phyloP scores from a whole-genome alignment of 2,113 vertebrate genomes.

The Cromileptes altivelis region DNA sequence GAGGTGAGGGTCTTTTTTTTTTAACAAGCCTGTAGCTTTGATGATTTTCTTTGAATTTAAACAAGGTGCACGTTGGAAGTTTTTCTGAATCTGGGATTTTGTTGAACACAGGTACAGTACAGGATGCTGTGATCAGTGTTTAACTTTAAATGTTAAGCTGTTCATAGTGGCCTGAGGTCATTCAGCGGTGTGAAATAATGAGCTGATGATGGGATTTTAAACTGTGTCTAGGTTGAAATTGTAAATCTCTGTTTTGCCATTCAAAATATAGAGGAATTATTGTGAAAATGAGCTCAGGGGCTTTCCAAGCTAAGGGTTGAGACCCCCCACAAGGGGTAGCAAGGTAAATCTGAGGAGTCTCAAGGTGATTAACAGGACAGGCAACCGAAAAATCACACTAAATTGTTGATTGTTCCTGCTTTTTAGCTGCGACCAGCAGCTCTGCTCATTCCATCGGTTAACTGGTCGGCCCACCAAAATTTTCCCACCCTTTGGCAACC shows the following conservation, averaged over 20 bases:
- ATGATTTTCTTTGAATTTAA: slow-evolving; percentile 25
- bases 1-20: slow-evolving; percentile 21
- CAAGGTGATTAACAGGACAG: background rate
- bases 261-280: background rate
- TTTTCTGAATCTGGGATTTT: slow-evolving; percentile 4
- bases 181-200: background rate
- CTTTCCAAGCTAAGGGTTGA: background rate
- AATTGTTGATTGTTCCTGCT: background rate
- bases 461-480: too few species aligned
- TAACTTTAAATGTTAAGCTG: background rate
- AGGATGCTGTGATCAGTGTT: background rate
- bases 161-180: background rate
- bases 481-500: too few species aligned
- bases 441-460: too few species aligned
- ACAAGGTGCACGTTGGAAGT: background rate
- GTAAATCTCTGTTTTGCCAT: background rate
- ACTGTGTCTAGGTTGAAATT: background rate
- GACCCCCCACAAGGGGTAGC: background rate
- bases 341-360: background rate
- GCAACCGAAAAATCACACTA: background rate
- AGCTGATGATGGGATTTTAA: background rate
- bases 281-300: background rate
- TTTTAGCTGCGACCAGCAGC: too few species aligned
- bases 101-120: background rate
- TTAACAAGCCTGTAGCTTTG: background rate